phyloP scores from a whole-genome alignment of 2,113 vertebrate species.

The Caretta caretta region DNA sequence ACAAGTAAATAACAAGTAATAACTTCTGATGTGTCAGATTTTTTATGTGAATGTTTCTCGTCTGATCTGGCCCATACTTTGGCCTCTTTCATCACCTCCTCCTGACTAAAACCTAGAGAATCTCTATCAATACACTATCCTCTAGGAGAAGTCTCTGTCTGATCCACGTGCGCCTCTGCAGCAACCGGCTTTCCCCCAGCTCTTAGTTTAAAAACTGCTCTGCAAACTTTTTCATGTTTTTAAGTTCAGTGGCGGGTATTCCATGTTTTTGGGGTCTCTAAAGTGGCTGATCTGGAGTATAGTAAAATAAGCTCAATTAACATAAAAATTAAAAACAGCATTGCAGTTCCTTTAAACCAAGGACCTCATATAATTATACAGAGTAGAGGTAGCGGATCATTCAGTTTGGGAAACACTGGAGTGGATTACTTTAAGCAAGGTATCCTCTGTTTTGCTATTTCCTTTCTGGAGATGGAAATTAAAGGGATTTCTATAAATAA shows the following conservation, averaged over 20 bases:
- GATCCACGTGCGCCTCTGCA: too few species aligned
- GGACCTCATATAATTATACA: background rate
- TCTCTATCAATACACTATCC: too few species aligned
- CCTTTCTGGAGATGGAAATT: background rate
- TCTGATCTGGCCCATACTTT: too few species aligned
- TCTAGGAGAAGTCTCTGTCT: too few species aligned
- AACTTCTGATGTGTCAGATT: too few species aligned
- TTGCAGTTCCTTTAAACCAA: background rate
- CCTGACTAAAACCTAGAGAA: too few species aligned
- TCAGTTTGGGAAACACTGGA: background rate
- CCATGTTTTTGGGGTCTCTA: background rate
- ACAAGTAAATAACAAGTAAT: too few species aligned
- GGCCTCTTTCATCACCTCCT: too few species aligned
- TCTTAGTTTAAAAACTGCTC: too few species aligned
- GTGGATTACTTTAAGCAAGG: background rate
- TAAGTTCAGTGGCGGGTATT: background rate
- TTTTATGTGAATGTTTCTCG: too few species aligned
- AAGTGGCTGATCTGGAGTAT: background rate
- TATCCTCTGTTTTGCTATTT: background rate
- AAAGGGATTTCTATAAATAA: background rate
- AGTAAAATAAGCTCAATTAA: background rate
- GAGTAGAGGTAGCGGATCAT: accelerated
- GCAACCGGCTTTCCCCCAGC: too few species aligned
- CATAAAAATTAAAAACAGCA: background rate
- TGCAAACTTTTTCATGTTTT: background rate